A percentile compares a stretch with the other conserved stretches of the same genome.
Evolutionary conservation across 2,113 vertebrate species (phyloP).

Genomic region (Nothocercus julius): DNA sequence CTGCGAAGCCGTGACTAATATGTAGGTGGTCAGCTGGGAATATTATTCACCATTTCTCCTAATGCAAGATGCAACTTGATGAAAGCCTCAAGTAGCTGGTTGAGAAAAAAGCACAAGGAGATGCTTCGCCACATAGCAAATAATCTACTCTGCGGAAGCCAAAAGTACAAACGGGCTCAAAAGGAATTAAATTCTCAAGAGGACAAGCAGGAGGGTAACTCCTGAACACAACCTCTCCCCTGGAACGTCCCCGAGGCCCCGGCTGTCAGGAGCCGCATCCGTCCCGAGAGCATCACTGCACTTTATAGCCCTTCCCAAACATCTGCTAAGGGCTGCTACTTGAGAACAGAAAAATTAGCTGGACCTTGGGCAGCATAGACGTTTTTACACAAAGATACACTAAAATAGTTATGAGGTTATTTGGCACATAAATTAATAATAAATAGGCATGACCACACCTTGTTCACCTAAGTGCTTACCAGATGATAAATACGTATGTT

Average conservation of each 20-base stretch:
- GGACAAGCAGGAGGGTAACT: neutral
- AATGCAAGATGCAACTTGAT: neutral
- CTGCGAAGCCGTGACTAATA: accelerated
- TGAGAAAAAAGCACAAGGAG: neutral
- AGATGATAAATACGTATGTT: neutral
- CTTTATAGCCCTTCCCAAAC: neutral
- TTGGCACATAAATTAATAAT: neutral
- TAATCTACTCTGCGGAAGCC: neutral
- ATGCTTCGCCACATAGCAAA: neutral
- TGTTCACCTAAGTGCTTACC: neutral
- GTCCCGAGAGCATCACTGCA: neutral
- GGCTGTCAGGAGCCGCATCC: neutral
- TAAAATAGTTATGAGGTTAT: neutral
- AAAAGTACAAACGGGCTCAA: neutral
- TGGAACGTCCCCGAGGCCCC: neutral
- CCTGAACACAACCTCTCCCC: neutral
- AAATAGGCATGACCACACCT: neutral
- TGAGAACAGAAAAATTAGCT: neutral
- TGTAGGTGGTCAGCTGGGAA: neutral
- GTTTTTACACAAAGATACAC: neutral
- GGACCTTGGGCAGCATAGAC: neutral
- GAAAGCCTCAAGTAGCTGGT: neutral
- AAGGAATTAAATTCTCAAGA: neutral
- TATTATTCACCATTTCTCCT: neutral
- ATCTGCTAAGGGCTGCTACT: neutral